Evolutionary conservation across 2,113 vertebrate genomes (phyloP), one percentile per base, ranked within the genome.

Genomic region (Apeltes quadracus): DNA sequence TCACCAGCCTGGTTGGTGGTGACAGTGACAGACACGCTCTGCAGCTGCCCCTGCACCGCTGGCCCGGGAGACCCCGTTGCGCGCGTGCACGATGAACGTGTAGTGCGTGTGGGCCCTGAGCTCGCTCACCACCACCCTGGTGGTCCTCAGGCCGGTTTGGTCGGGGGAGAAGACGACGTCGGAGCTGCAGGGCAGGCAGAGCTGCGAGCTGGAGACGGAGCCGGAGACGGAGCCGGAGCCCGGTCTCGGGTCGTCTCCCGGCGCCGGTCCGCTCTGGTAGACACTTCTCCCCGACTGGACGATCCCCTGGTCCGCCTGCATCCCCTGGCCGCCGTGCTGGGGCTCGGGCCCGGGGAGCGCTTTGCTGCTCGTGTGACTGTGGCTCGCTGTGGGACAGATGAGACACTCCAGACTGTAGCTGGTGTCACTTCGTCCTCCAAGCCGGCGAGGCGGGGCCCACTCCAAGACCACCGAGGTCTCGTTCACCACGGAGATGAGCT

Each of bases 1-100:
- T 53, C 93, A 99, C 98, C 98, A 14, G 98, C 98, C 95, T 99
- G 98, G 90, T 99, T 99, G 39, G 97, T 99, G 46, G 97, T 99
- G 82, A 99, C 95, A 0, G 96, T 98, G 85, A 99, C 98, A 0
- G 96, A 98, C 23, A 95, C 96, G 0, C 96, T 95, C 72, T 96
- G 97, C 50, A n/a, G 96, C 93, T 0, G 93, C 94, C 83, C 93
- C 96, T 25, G 95, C 94, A 25, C 95, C 95, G 22, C 95, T 81
- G 79, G 73, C 94, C 69, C 87, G 95, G 83, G 97, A 97, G 51
- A 99, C 97, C 56, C 98, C 98, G 10, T 99, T 99, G 84, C 94
- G 93, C 0, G 97, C 95, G 86, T 96, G 96, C 66, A 99, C 95
- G 72, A 97, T 95, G 78, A 99, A 99, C 18, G 97, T 99, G 88